phyloP scores from a whole-genome alignment of 2,113 vertebrate species.

The Stigmatopora argus region DNA sequence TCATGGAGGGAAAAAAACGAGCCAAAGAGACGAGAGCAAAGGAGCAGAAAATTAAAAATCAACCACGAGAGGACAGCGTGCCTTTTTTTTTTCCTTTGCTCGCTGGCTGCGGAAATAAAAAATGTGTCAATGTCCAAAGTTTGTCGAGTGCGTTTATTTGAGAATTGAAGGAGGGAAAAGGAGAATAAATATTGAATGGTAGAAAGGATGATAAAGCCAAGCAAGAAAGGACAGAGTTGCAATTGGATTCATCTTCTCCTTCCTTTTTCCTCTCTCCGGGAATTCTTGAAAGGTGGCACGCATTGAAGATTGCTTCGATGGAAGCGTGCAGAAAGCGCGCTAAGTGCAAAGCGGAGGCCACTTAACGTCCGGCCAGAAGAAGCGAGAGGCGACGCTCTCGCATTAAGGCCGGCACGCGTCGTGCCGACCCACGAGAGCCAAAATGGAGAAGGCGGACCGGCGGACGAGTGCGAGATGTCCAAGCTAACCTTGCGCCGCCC shows the following conservation, averaged over 20 bases:
- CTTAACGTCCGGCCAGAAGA: conserved; percentile 36
- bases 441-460: conserved; percentile 8
- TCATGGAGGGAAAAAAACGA: neutral
- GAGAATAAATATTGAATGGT: too few relatives aligned
- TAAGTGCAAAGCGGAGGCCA: conserved; percentile 24
- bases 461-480: conserved; percentile 11
- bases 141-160: neutral
- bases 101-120: conserved; percentile 36
- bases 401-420: conserved; percentile 13
- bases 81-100: conserved; percentile 33
- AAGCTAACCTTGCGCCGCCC: conserved; percentile 37
- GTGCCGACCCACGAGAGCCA: conserved; percentile 7
- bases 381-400: conserved; percentile 33
- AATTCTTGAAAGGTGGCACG: too few relatives aligned
- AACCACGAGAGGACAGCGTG: conserved; percentile 30
- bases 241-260: too few relatives aligned
- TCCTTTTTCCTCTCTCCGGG: too few relatives aligned
- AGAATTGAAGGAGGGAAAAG: neutral
- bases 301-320: conserved; percentile 33
- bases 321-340: conserved; percentile 21
- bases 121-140: conserved; percentile 14
- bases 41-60: conserved; percentile 55
- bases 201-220: too few relatives aligned
- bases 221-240: too few relatives aligned
- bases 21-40: conserved; percentile 13